Conservation (phyloP, 2,113 vertebrate genomes). For the Chionodraco myersi region DNA sequence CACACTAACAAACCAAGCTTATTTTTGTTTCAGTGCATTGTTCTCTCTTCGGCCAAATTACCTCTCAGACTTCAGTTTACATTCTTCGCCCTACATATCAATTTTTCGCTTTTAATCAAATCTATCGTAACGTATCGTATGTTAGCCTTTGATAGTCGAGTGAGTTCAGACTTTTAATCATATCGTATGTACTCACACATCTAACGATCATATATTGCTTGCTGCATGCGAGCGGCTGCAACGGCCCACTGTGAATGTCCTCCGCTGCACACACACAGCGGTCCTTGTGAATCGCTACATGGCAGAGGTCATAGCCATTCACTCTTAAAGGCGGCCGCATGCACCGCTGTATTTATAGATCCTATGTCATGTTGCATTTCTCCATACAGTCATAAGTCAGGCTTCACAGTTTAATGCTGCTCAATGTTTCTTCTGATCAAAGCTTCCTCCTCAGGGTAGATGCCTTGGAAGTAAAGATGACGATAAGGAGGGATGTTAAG, state of each 20-base stretch:
- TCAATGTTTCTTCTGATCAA: no score
- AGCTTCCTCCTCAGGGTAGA: no score
- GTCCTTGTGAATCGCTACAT: no score
- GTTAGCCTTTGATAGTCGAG: background rate
- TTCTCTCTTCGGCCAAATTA: constrained; percentile 10
- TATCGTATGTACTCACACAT: background rate
- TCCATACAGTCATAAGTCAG: no score
- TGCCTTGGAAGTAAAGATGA: no score
- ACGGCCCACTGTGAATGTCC: background rate
- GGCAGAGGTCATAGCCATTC: no score
- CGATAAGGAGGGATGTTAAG: no score
- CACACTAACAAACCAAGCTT: background rate
- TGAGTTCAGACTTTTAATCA: background rate
- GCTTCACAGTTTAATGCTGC: no score
- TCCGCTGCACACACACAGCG: background rate
- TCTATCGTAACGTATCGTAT: background rate
- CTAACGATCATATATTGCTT: background rate
- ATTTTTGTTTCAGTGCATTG: constrained; percentile 27
- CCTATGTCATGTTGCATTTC: no score
- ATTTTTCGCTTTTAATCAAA: background rate
- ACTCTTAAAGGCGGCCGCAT: no score
- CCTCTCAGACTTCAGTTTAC: background rate
- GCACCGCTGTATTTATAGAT: no score
- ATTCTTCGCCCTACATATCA: background rate
- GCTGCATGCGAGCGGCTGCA: background rate